Percentiles rank a stretch among this genome's conserved stretches.
phyloP scores from a whole-genome alignment of 2,888 invertebrate species.

The Cistogaster globosa region DNA sequence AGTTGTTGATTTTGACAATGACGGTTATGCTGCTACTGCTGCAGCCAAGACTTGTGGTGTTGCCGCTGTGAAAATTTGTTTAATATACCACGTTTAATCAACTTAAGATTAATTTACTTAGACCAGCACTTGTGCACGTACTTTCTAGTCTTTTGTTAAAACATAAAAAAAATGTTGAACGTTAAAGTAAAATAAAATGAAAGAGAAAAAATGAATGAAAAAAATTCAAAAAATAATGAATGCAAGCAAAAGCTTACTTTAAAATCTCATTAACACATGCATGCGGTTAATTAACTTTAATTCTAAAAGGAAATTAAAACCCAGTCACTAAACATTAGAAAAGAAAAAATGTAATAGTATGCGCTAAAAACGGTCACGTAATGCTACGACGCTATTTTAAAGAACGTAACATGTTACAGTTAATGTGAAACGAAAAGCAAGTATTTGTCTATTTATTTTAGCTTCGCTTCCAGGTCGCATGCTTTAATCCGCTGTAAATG shows the following conservation, averaged over 20 bases:
- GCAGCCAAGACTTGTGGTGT: background rate
- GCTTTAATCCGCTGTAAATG: no score
- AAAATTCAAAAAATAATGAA: background rate
- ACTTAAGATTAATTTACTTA: constrained; percentile 28
- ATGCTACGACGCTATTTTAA: no score
- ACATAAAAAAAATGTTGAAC: constrained; percentile 16
- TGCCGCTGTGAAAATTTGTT: constrained; percentile 22
- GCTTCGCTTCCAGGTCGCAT: no score
- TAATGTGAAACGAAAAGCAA: no score
- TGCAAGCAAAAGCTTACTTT: background rate
- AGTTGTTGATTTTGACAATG: background rate
- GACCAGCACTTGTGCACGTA: constrained; percentile 61
- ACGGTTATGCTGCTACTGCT: background rate
- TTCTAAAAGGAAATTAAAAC: background rate
- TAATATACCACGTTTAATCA: constrained; percentile 47
- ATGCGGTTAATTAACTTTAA: background rate
- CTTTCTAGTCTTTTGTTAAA: constrained; percentile 52
- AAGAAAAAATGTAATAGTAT: background rate
- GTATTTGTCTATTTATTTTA: no score
- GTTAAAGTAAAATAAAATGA: background rate
- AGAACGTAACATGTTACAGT: no score
- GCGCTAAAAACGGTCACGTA: no score
- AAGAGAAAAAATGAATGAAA: background rate
- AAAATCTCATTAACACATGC: background rate
- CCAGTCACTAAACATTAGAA: background rate